Conservation (phyloP, 2,888 invertebrate genomes). For the Drosophila hamatofila region DNA sequence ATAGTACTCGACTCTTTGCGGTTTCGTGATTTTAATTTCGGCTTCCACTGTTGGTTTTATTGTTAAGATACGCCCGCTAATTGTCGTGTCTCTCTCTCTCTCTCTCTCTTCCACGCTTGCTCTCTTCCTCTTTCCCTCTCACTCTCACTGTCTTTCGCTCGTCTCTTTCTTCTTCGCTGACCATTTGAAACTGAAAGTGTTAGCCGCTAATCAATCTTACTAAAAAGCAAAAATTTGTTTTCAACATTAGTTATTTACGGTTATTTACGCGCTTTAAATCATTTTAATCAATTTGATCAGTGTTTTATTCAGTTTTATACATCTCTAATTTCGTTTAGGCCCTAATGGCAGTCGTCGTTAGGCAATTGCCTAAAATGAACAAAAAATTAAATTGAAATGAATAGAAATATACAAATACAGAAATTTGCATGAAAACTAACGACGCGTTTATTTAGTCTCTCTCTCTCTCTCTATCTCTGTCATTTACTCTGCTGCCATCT, state of each 20-base stretch:
- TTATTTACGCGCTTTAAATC: slow-evolving; percentile 38
- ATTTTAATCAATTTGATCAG: slow-evolving; percentile 27
- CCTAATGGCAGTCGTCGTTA: slow-evolving; percentile 14
- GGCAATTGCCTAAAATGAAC: slow-evolving; percentile 7
- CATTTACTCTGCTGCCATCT: background rate
- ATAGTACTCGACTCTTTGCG: background rate
- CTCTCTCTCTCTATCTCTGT: background rate
- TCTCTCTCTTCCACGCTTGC: background rate
- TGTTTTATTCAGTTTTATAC: background rate
- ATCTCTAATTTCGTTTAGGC: background rate
- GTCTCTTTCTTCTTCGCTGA: slow-evolving; percentile 2
- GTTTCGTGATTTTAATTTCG: background rate
- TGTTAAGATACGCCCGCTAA: slow-evolving; percentile 58
- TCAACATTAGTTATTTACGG: slow-evolving; percentile 39
- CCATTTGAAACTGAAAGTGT: slow-evolving; percentile 69
- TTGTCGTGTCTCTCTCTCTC: slow-evolving; percentile 23
- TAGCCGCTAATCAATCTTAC: slow-evolving; percentile 60
- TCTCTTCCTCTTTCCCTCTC: background rate
- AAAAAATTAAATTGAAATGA: background rate
- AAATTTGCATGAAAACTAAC: slow-evolving; percentile 33
- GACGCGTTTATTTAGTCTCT: background rate
- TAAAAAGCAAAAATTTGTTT: slow-evolving; percentile 54
- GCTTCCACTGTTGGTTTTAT: slow-evolving; percentile 37
- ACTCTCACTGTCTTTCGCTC: background rate
- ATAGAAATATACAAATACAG: slow-evolving; percentile 8